These are phyloP conservation scores for Micrasema longulum DNA, from an alignment of 1,140 invertebrate species.

Conservation along the genomic window DNA sequence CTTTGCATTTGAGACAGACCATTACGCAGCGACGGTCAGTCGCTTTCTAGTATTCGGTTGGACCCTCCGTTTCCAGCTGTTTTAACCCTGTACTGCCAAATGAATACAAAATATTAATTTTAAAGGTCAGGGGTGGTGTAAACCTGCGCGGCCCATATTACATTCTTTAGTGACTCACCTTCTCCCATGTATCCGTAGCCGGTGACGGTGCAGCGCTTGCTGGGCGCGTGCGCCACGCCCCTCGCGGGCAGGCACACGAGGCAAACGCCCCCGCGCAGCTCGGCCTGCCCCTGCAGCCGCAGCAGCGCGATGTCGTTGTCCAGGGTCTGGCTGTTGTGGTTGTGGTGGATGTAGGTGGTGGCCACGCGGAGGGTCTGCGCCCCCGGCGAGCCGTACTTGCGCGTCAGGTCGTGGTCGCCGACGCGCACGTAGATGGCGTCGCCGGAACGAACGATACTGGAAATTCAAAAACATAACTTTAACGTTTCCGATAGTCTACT, in stretches of 20 bases:
- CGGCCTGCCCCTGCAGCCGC: conserved; percentile 90
- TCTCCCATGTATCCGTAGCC: conserved; percentile 96
- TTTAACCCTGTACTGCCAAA: too few relatives aligned
- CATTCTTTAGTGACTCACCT: too few relatives aligned
- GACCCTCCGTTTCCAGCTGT: too few relatives aligned
- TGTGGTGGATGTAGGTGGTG: conserved; percentile 95
- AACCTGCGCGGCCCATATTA: too few relatives aligned
- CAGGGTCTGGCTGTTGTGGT: conserved; percentile 95
- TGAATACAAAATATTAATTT: too few relatives aligned
- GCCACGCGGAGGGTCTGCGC: conserved; percentile 90
- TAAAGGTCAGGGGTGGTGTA: too few relatives aligned
- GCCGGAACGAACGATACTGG: conserved; percentile 88
- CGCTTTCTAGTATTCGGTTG: too few relatives aligned
- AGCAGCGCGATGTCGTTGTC: conserved; percentile 96
- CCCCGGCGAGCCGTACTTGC: conserved; percentile 87
- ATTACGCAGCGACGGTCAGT: too few relatives aligned
- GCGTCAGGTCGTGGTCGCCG: conserved; percentile 91
- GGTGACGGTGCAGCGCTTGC: conserved; percentile 91
- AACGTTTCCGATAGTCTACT: too few relatives aligned
- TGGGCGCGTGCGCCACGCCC: conserved; percentile 86
- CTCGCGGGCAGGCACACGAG: conserved; percentile 89
- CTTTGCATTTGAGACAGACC: too few relatives aligned
- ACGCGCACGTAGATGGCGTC: conserved; percentile 93
- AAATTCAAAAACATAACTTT: conserved; percentile 54
- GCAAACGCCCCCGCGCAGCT: conserved; percentile 82